Evolutionary conservation across 2,888 invertebrate species (phyloP).

Genomic region (Odontocolon sp.): DNA sequence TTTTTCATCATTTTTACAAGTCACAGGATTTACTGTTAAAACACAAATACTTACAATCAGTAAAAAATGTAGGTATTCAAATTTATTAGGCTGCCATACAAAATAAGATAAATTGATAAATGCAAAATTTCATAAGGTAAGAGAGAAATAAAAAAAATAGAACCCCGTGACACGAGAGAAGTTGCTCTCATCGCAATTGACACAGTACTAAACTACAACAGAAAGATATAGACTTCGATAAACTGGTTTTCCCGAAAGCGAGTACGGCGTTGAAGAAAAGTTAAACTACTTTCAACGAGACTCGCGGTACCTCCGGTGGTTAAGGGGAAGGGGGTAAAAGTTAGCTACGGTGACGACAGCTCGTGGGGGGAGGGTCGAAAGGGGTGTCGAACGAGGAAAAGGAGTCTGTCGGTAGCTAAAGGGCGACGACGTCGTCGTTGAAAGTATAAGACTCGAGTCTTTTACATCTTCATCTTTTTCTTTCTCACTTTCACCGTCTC

Average conservation of each 20-base stretch:
- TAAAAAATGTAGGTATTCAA: too few relatives aligned
- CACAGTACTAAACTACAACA: neutral
- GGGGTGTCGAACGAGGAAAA: slow-evolving; percentile 13
- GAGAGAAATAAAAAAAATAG: too few relatives aligned
- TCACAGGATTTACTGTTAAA: too few relatives aligned
- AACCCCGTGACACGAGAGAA: too few relatives aligned
- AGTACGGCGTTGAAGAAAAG: slow-evolving; percentile 57
- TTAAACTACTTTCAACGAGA: slow-evolving; percentile 64
- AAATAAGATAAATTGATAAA: too few relatives aligned
- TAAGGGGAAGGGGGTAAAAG: slow-evolving; percentile 24
- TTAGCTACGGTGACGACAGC: slow-evolving; percentile 42
- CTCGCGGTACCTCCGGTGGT: neutral
- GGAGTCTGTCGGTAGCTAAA: slow-evolving; percentile 23
- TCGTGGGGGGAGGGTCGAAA: slow-evolving; percentile 4
- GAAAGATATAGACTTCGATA: neutral
- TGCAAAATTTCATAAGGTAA: too few relatives aligned
- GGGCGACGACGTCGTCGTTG: slow-evolving; percentile 48
- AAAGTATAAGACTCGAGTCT: slow-evolving; percentile 34
- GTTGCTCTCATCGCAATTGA: too few relatives aligned
- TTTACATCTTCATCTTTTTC: slow-evolving; percentile 36
- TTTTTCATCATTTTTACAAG: too few relatives aligned
- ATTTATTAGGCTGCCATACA: too few relatives aligned
- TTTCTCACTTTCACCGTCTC: slow-evolving; percentile 44
- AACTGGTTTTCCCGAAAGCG: neutral
- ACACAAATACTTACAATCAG: too few relatives aligned